Conservation (phyloP, 2,797 vertebrate species). For the Etheostoma perlongum region DNA sequence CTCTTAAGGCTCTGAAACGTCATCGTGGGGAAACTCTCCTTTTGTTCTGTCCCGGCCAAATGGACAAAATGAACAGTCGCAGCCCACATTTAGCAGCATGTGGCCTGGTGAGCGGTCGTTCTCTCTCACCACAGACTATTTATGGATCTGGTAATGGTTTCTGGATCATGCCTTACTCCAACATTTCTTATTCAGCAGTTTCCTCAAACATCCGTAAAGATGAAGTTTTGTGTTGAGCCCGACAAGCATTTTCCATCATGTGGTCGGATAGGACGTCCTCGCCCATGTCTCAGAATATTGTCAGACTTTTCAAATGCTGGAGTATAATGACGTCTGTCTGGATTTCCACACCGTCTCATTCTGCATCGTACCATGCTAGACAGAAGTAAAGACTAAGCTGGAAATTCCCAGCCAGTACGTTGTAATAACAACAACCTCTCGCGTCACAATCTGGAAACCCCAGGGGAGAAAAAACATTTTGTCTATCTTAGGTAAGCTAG, state of each 20-base stretch:
- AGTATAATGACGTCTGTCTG: constrained; percentile 19
- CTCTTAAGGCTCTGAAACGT: constrained; percentile 24
- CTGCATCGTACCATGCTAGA: neutral
- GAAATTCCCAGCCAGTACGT: constrained; percentile 12
- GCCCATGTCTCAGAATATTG: constrained; percentile 3
- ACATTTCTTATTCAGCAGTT: constrained; percentile 49
- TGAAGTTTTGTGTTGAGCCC: constrained; percentile 33
- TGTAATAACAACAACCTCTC: neutral
- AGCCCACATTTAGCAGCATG: constrained; percentile 34
- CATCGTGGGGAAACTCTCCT: constrained; percentile 20
- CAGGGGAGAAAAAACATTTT: neutral
- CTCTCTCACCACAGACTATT: constrained; percentile 48
- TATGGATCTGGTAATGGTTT: constrained; percentile 47
- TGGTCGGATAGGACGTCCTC: constrained; percentile 9
- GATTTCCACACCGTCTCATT: neutral
- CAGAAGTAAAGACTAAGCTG: constrained; percentile 13
- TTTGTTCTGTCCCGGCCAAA: constrained; percentile 47
- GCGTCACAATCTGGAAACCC: neutral
- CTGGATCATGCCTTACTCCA: constrained; percentile 54
- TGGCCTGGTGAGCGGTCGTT: constrained; percentile 19
- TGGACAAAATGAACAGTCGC: constrained; percentile 32
- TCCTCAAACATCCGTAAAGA: constrained; percentile 50
- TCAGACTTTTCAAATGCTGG: constrained; percentile 20
- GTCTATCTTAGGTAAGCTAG: neutral
- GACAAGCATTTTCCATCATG: constrained; percentile 18